Conservation (phyloP, 2,113 vertebrate genomes). For the Muntiacus reevesi region DNA sequence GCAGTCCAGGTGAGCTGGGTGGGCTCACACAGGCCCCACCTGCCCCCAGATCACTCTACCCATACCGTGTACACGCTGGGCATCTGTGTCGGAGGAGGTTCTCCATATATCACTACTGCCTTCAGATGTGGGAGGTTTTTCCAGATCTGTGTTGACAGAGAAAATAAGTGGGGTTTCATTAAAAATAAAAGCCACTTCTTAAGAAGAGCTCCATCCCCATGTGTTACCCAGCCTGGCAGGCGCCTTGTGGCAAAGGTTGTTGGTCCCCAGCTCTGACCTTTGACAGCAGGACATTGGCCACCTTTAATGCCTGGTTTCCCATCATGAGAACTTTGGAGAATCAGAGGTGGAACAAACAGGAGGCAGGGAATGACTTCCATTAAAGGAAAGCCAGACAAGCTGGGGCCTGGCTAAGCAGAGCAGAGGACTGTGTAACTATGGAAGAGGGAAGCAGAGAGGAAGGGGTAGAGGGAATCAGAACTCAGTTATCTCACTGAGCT, state of each 20-base stretch:
- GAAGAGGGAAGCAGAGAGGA: background rate
- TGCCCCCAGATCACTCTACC: rapidly evolving
- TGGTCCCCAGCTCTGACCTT: background rate
- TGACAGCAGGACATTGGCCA: background rate
- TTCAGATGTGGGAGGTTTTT: constrained; percentile 86
- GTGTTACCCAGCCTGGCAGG: too few species aligned
- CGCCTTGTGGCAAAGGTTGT: background rate
- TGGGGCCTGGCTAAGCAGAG: background rate
- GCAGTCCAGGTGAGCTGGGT: rapidly evolving
- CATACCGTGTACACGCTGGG: constrained; percentile 86
- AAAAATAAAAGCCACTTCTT: background rate
- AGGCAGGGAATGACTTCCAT: background rate
- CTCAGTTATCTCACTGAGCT: background rate
- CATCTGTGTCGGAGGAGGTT: constrained; percentile 71
- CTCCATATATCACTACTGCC: constrained; percentile 88
- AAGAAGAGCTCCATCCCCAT: background rate
- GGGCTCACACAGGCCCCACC: background rate
- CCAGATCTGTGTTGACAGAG: constrained; percentile 80
- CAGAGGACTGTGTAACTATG: background rate
- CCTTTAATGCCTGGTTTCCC: background rate
- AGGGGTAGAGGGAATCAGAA: background rate
- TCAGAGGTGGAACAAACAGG: background rate
- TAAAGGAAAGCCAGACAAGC: background rate
- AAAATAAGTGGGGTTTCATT: background rate
- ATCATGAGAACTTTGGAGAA: background rate